Evolutionary conservation across 30 jellyfish, hydroid and myxozoan species (phyloP), one percentile per base, ranked within the genome.

Genomic region (Clytia hemisphaerica): DNA sequence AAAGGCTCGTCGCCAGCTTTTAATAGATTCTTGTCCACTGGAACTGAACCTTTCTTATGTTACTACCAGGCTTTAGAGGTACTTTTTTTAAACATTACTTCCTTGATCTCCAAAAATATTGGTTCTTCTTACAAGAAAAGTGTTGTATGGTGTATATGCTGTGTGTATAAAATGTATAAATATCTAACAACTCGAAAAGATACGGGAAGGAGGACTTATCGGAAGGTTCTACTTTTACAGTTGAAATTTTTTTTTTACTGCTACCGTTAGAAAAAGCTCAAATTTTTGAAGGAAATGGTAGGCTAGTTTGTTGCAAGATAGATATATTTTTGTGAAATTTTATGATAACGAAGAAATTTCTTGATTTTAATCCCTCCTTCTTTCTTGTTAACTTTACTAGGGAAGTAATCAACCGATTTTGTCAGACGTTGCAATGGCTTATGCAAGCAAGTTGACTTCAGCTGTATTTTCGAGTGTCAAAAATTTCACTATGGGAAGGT

Each of bases 401-500:
- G 94, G 86, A 36, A 68, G 64, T 28, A 29, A 83, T 0, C 75
- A 88, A 16, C 93, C 97, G 3, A 63, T 79, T 1, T 66, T 88
- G 65, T 88, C 97, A 14, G 97, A 88, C 21, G 94, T 88, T 58
- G 97, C 97, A 0, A 4, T 79, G 50, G 73, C 77, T 4, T 94
- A 79, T 45, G 97, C 94, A 22, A 88, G 93, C 77, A 79, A 79
- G 64, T 89, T 88, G 9, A 88, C 94, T 19, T 78, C 93, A 19
- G 97, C 94, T 1, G 92, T 88, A 9, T 35, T 88, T 19, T 88
- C 97, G 18, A 68, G 74, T n/a, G 53, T 80, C 45, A 47, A 85
- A 27, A 64, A 34, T 22, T 88, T 88, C 28, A 59, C 87, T 25
- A 84, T 73, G 4, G 87, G 84, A 19, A 63, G 75, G 87, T 75